Conservation (phyloP, 2,797 vertebrate genomes). For the Holocentrus rufus region DNA sequence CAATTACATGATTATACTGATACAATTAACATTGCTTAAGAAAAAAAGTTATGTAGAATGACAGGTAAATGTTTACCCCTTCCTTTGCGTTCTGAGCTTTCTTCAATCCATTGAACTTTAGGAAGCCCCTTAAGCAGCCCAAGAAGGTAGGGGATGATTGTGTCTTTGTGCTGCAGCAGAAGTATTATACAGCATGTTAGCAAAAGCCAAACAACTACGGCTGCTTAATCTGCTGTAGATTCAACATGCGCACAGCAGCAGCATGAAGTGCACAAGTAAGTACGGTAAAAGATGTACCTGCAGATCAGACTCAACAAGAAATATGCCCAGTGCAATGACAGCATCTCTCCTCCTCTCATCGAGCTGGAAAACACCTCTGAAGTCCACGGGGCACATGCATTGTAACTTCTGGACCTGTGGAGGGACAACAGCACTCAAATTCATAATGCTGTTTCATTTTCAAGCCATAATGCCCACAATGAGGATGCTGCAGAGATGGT, state of each 20-base stretch:
- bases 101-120: constrained; percentile 97
- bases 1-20: background rate
- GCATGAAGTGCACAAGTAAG: too few relatives aligned
- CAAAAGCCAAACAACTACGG: background rate
- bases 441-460: background rate
- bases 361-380: constrained; percentile 94
- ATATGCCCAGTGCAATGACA: constrained; percentile 96
- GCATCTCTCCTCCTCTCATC: constrained; percentile 96
- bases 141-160: constrained; percentile 92
- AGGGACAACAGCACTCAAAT: constrained; percentile 3
- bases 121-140: constrained; percentile 92
- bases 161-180: constrained; percentile 90
- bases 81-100: constrained; percentile 91
- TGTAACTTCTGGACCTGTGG: constrained; percentile 94
- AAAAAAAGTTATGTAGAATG: background rate
- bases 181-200: background rate
- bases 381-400: constrained; percentile 98
- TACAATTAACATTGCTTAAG: background rate
- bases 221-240: background rate
- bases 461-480: background rate
- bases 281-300: constrained; percentile 81
- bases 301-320: constrained; percentile 94
- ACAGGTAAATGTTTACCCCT: constrained; percentile 79
- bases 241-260: background rate
- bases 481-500: too few relatives aligned